Conservation (phyloP, 2,113 vertebrate genomes). For the Thalassoma bifasciatum region DNA sequence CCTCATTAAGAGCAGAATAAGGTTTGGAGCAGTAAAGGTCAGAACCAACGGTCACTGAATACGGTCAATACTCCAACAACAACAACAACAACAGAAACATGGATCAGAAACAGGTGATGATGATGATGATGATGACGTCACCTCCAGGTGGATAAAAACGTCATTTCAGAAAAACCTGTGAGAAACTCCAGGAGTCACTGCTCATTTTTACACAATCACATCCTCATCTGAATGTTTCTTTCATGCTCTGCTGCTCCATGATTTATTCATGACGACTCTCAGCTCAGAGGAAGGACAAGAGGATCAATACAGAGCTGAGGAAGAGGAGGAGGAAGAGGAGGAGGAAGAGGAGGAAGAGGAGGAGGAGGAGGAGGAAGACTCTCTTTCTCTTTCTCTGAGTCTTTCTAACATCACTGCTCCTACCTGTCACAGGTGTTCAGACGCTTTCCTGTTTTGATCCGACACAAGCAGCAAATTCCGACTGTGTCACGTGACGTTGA, state of each 20-base stretch:
- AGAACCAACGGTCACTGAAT: conserved; percentile 41
- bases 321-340: conserved; percentile 42
- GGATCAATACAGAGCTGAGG: conserved; percentile 57
- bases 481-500: too few species aligned
- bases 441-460: too few species aligned
- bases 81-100: too few species aligned
- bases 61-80: conserved; percentile 49
- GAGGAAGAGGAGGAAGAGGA: conserved; percentile 59
- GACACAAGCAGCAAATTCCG: too few species aligned
- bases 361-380: conserved; percentile 55
- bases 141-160: conserved; percentile 3
- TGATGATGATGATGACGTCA: background rate
- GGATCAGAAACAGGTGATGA: too few species aligned
- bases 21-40: conserved; percentile 62
- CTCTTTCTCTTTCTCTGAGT: conserved; percentile 14
- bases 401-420: background rate
- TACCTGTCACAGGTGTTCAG: background rate
- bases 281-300: conserved; percentile 48
- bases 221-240: conserved; percentile 55
- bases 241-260: conserved; percentile 60
- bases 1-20: conserved; percentile 56
- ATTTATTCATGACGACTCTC: conserved; percentile 72
- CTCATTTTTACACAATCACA: conserved; percentile 44
- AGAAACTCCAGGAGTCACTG: conserved; percentile 22
- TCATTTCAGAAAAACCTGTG: conserved; percentile 20